Conservation (phyloP, 2,888 invertebrate species). For the Minunthozetes semirufus region DNA sequence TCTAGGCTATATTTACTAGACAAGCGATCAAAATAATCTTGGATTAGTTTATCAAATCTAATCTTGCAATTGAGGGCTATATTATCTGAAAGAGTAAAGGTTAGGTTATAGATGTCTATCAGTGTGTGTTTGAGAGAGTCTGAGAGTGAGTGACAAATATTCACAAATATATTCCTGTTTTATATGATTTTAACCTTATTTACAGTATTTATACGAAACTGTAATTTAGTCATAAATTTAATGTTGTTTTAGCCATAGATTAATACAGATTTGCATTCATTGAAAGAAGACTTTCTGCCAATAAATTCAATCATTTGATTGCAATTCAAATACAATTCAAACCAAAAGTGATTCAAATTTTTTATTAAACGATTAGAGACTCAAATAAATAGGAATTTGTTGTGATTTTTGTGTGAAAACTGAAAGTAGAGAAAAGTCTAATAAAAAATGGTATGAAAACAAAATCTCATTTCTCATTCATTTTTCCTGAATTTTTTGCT, state of each 20-base stretch:
- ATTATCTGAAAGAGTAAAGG: too few species aligned
- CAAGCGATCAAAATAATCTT: too few species aligned
- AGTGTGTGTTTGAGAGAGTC: background rate
- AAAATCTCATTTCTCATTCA: background rate
- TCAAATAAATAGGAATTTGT: background rate
- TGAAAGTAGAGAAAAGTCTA: background rate
- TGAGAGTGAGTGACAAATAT: slow-evolving; percentile 9
- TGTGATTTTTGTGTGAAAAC: background rate
- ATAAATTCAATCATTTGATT: background rate
- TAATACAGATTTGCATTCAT: background rate
- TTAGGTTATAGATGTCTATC: too few species aligned
- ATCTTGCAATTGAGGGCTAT: too few species aligned
- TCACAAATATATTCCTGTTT: slow-evolving; percentile 7
- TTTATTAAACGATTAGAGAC: background rate
- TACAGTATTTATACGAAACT: slow-evolving; percentile 37
- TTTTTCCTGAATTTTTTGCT: too few species aligned
- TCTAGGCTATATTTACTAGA: too few species aligned
- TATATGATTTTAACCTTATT: slow-evolving; percentile 39
- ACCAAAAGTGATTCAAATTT: background rate
- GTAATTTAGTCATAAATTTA: background rate
- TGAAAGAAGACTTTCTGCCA: background rate
- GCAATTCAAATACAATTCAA: background rate
- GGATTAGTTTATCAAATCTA: too few species aligned
- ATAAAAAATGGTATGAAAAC: slow-evolving; percentile 7
- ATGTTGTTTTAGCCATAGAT: background rate